These are phyloP conservation scores for Galbula dea DNA, from an alignment of 2,113 vertebrate species.

Conservation along the genomic window DNA sequence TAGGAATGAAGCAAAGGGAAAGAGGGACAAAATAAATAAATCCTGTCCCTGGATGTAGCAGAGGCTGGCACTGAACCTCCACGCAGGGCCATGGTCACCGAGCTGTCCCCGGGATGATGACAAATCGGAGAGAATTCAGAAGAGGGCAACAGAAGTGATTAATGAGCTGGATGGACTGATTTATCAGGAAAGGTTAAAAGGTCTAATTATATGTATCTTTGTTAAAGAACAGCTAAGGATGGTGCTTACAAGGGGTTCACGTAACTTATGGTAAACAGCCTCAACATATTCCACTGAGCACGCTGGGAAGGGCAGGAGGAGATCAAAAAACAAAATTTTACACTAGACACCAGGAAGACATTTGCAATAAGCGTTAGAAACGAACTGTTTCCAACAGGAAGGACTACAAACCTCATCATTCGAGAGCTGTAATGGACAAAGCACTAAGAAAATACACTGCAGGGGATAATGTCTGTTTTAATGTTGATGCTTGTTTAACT, in stretches of 20 bases:
- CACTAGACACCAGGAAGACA: neutral
- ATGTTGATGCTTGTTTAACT: conserved; percentile 57
- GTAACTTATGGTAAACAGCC: fast-evolving
- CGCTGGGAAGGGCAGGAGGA: neutral
- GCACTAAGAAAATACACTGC: conserved; percentile 53
- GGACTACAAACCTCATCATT: conserved; percentile 9
- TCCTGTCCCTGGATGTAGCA: neutral
- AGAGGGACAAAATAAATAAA: conserved; percentile 3
- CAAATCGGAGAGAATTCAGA: conserved; percentile 39
- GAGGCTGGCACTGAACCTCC: neutral
- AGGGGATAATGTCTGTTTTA: conserved; percentile 51
- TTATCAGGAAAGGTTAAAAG: conserved; percentile 40
- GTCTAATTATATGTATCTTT: conserved; percentile 46
- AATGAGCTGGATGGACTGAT: conserved; percentile 39
- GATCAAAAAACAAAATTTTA: conserved; percentile 1
- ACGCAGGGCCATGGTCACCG: fast-evolving
- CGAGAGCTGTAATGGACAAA: conserved; percentile 37
- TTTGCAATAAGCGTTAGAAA: neutral
- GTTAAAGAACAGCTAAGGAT: conserved; percentile 35
- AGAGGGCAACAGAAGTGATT: conserved; percentile 39
- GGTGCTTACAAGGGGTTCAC: neutral
- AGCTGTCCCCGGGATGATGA: conserved; percentile 9
- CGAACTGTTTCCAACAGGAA: neutral
- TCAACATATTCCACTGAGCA: neutral
- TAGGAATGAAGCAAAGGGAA: neutral